Evolutionary conservation across 2,113 vertebrate genomes (phyloP).

Genomic region (Caranx ignobilis): DNA sequence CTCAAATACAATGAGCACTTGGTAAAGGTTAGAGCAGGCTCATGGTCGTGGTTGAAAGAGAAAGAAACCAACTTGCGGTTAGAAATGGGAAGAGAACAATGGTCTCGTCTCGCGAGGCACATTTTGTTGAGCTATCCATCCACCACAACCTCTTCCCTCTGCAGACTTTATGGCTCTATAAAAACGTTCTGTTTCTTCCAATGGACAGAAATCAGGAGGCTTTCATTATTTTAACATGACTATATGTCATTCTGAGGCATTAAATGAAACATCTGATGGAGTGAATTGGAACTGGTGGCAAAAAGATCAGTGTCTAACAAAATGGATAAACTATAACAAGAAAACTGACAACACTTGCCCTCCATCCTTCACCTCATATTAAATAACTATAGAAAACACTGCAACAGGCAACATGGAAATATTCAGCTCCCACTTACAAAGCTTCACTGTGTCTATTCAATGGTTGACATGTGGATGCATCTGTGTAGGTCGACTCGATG

Average conservation of each 20-base stretch:
- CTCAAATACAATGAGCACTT: background rate
- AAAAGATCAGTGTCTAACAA: too few relatives aligned
- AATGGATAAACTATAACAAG: background rate
- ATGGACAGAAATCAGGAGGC: background rate
- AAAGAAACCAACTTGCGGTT: background rate
- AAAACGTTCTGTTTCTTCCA: background rate
- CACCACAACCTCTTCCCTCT: background rate
- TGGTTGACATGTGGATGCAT: background rate
- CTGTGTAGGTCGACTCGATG: background rate
- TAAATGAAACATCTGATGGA: constrained; percentile 1
- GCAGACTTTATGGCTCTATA: background rate
- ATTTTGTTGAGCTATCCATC: background rate
- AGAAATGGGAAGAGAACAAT: background rate
- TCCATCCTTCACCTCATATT: background rate
- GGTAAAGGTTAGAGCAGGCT: background rate
- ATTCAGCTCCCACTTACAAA: background rate
- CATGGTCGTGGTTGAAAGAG: background rate
- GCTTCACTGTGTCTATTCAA: background rate
- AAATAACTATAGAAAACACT: background rate
- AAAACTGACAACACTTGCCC: constrained; percentile 11
- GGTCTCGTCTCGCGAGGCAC: background rate
- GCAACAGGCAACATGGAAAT: background rate
- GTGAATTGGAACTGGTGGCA: too few relatives aligned
- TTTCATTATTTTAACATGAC: background rate
- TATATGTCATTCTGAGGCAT: background rate